Conservation (phyloP, 2,113 vertebrate species). For the Menura novaehollandiae region DNA sequence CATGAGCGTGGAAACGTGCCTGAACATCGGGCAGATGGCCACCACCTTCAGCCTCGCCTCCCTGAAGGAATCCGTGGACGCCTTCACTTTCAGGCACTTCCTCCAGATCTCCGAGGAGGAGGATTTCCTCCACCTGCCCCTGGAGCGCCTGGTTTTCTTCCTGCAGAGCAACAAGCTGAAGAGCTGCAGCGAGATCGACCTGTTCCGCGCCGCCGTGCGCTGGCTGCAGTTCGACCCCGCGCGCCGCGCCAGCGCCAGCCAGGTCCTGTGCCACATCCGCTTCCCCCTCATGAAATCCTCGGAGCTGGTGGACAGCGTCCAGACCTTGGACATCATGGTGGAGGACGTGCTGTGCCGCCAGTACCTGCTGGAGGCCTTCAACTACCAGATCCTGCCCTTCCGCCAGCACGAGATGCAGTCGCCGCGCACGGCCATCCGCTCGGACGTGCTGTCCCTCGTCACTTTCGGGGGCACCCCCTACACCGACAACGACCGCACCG, state of each 20-base stretch:
- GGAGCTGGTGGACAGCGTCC: conserved; percentile 94
- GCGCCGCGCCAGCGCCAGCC: conserved; percentile 80
- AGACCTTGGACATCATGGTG: conserved; percentile 93
- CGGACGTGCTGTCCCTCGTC: conserved; percentile 82
- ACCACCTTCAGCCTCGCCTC: conserved; percentile 93
- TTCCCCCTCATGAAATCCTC: conserved; percentile 95
- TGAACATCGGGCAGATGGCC: conserved; percentile 97
- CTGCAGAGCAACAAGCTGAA: conserved; percentile 94
- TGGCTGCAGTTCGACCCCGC: conserved; percentile 87
- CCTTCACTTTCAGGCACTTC: conserved; percentile 94
- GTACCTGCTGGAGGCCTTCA: conserved; percentile 95
- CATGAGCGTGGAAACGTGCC: conserved; percentile 96
- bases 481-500: conserved; percentile 90
- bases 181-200: conserved; percentile 90
- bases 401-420: conserved; percentile 97
- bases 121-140: conserved; percentile 92
- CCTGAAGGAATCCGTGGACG: conserved; percentile 90
- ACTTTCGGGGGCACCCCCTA: conserved; percentile 95
- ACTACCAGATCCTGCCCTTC: conserved; percentile 96
- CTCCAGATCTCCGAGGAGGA: conserved; percentile 93
- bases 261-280: conserved; percentile 90
- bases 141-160: conserved; percentile 94
- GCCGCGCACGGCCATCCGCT: conserved; percentile 83
- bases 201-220: conserved; percentile 87
- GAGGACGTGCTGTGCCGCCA: conserved; percentile 91